These are phyloP conservation scores for Pipistrellus pipistrellus DNA, from an alignment of 2,797 vertebrate species.

Conservation along the genomic window DNA sequence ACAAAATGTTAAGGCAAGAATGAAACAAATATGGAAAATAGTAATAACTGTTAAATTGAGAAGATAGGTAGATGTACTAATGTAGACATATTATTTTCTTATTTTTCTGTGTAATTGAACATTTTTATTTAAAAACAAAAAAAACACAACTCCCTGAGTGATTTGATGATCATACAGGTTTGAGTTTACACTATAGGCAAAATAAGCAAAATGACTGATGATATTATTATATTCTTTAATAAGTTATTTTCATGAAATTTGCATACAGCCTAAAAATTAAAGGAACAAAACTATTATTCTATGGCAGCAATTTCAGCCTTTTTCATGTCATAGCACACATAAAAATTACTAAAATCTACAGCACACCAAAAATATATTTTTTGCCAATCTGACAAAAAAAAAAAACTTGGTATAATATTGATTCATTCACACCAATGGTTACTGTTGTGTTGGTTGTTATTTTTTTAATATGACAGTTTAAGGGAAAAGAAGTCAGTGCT, in stretches of 20 bases:
- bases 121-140: constrained; percentile 52
- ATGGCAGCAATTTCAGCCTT: not conserved
- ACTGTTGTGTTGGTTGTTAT: not conserved
- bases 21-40: constrained; percentile 45
- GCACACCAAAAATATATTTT: not conserved
- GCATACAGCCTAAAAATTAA: not conserved
- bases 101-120: constrained; percentile 49
- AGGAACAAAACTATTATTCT: not conserved
- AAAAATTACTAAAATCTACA: not conserved
- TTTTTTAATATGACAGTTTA: not conserved
- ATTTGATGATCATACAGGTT: constrained; percentile 20
- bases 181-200: not conserved
- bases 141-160: not conserved
- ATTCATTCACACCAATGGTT: not conserved
- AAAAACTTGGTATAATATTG: not conserved
- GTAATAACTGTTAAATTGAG: not conserved
- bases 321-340: not conserved
- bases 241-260: constrained; percentile 23
- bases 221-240: not conserved
- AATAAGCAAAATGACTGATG: constrained; percentile 25
- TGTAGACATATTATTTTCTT: not conserved
- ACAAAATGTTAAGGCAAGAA: constrained; percentile 39
- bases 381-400: not conserved
- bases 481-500: not conserved
- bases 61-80: not conserved